Conservation (phyloP, 2,888 invertebrate species). For the Pimpla rufipes region DNA sequence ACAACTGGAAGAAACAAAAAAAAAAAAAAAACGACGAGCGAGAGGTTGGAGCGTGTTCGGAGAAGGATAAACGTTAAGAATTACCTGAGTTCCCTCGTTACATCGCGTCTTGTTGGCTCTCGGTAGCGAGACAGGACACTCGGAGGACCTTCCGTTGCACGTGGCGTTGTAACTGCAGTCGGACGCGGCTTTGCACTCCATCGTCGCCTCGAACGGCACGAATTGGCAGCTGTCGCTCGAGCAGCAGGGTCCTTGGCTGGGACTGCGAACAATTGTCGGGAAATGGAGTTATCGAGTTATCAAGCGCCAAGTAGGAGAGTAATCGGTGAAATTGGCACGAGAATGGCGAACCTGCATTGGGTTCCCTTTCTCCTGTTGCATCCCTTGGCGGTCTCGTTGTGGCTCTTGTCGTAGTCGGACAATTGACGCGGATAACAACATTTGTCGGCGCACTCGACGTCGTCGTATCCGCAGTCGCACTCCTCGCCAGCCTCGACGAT, state of each 20-base stretch:
- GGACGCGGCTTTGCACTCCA: conserved; percentile 93
- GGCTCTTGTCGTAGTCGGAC: conserved; percentile 89
- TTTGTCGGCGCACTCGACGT: conserved; percentile 95
- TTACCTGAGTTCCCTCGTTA: conserved; percentile 94
- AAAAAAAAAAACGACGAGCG: no score
- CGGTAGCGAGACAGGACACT: conserved; percentile 94
- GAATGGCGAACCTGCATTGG: conserved; percentile 90
- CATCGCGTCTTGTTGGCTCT: conserved; percentile 97
- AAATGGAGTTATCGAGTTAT: conserved; percentile 2
- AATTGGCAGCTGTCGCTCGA: conserved; percentile 92
- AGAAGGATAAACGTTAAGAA: no score
- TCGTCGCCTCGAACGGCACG: conserved; percentile 88
- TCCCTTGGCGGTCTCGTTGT: conserved; percentile 91
- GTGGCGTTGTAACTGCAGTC: conserved; percentile 96
- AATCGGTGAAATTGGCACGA: neutral
- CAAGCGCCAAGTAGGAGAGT: no score
- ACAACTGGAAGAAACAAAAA: conserved; percentile 88
- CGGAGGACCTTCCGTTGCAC: conserved; percentile 94
- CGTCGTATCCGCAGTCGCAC: conserved; percentile 98
- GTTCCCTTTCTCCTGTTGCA: conserved; percentile 92
- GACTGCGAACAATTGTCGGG: conserved; percentile 87
- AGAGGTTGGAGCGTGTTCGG: no score
- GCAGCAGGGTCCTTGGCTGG: conserved; percentile 99
- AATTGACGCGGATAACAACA: conserved; percentile 97
- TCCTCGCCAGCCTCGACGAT: conserved; percentile 99